phyloP scores from a whole-genome alignment of 1,140 invertebrate species.

The Drosophila lowei region DNA sequence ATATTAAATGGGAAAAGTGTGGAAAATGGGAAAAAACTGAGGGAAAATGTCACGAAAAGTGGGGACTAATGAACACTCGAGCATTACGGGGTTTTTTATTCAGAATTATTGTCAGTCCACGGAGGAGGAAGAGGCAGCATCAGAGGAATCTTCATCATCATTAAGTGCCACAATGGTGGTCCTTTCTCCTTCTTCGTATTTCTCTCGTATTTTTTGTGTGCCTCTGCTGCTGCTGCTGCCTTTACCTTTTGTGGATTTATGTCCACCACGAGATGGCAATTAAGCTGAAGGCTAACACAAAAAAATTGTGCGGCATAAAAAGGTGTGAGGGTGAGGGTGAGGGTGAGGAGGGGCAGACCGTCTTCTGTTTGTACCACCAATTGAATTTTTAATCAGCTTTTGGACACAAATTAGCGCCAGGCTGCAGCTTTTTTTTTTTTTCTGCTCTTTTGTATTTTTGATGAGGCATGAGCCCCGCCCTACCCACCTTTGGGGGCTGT shows the following conservation, averaged over 20 bases:
- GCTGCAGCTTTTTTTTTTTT: slow-evolving; percentile 16
- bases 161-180: slow-evolving; percentile 54
- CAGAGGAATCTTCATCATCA: slow-evolving; percentile 52
- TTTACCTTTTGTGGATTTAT: slow-evolving; percentile 68
- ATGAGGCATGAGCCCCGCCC: slow-evolving; percentile 18
- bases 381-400: slow-evolving; percentile 73
- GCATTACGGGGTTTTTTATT: slow-evolving; percentile 16
- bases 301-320: not conserved
- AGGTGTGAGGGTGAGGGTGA: not conserved
- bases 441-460: slow-evolving; percentile 30
- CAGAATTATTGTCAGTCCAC: slow-evolving; percentile 45
- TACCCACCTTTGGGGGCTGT: slow-evolving; percentile 13
- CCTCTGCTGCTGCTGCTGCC: slow-evolving; percentile 4
- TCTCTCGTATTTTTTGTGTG: slow-evolving; percentile 54
- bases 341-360: not conserved
- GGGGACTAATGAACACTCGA: slow-evolving; percentile 61
- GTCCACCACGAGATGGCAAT: slow-evolving; percentile 57
- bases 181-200: not conserved
- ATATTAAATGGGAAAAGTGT: slow-evolving; percentile 56
- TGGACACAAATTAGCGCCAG: slow-evolving; percentile 70
- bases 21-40: no score
- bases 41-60: slow-evolving; percentile 35
- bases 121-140: not conserved
- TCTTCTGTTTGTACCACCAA: slow-evolving; percentile 21
- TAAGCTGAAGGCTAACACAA: slow-evolving; percentile 56